Evolutionary conservation across 2,888 invertebrate genomes (phyloP).

Genomic region (Dicranocentrus wangi): DNA sequence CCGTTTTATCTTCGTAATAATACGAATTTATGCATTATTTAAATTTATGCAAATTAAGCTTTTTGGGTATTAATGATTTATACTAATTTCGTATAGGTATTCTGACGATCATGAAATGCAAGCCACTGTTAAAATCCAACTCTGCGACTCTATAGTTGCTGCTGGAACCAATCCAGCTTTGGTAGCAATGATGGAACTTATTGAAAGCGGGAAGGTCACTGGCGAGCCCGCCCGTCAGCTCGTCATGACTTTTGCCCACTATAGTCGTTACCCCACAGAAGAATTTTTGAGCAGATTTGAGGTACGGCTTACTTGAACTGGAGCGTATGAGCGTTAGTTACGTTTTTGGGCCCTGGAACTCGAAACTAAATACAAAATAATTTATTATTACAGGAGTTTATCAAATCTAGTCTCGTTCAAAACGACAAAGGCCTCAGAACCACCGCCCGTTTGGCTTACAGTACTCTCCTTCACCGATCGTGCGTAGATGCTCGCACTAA

Average conservation of each 20-base stretch:
- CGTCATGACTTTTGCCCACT: conserved; percentile 73
- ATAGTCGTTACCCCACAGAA: conserved; percentile 74
- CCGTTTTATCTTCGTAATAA: background rate
- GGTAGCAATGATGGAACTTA: conserved; percentile 74
- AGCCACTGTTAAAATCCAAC: conserved; percentile 45
- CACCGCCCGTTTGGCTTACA: conserved; percentile 73
- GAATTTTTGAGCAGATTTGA: conserved; percentile 73
- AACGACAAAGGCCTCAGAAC: conserved; percentile 69
- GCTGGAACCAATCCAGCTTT: conserved; percentile 75
- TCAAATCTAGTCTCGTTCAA: conserved; percentile 70
- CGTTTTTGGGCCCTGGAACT: background rate
- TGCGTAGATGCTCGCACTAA: conserved; percentile 73
- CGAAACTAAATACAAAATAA: background rate
- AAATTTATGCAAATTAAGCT: background rate
- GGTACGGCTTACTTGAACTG: conserved; percentile 72
- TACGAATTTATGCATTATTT: background rate
- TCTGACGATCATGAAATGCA: conserved; percentile 46
- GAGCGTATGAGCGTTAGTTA: no score
- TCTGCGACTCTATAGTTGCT: conserved; percentile 67
- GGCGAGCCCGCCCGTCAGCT: conserved; percentile 73
- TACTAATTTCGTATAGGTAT: no score
- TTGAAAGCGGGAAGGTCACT: conserved; percentile 72
- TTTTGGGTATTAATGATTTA: no score
- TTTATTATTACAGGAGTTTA: conserved; percentile 68
- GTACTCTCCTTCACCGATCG: conserved; percentile 74